A percentile compares a stretch with the other conserved stretches of the same genome.
phyloP scores from a whole-genome alignment of 2,113 vertebrate species.

The Marcusenius ussheri region DNA sequence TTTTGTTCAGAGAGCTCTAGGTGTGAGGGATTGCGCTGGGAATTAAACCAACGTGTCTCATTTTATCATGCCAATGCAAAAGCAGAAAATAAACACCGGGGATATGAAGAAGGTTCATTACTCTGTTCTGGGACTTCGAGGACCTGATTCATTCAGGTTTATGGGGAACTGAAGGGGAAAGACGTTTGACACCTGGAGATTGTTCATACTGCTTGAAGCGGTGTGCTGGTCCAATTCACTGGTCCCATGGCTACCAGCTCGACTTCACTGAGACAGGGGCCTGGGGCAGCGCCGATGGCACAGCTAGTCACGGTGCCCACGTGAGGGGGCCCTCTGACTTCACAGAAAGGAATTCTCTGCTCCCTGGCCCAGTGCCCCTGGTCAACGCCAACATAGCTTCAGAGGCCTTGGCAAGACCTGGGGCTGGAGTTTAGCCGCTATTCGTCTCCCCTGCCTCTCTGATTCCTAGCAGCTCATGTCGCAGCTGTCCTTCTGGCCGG shows the following conservation, averaged over 20 bases:
- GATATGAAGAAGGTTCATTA: neutral
- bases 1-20: neutral
- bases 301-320: neutral
- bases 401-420: neutral
- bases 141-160: neutral
- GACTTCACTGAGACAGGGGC: neutral
- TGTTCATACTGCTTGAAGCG: neutral
- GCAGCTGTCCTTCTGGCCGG: neutral
- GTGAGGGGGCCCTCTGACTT: neutral
- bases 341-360: neutral
- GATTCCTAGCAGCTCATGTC: neutral
- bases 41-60: neutral
- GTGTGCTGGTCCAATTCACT: neutral
- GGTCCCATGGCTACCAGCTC: neutral
- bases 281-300: neutral
- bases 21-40: neutral
- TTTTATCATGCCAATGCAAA: neutral
- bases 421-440: neutral
- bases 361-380: neutral
- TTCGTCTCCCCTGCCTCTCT: neutral
- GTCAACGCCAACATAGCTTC: neutral
- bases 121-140: neutral
- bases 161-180: neutral
- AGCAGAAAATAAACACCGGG: neutral
- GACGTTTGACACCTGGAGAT: neutral